Percentiles rank a stretch among this genome's conserved stretches.
Conservation (phyloP, 2,797 vertebrate species). For the Sebastes taczanowskii region DNA sequence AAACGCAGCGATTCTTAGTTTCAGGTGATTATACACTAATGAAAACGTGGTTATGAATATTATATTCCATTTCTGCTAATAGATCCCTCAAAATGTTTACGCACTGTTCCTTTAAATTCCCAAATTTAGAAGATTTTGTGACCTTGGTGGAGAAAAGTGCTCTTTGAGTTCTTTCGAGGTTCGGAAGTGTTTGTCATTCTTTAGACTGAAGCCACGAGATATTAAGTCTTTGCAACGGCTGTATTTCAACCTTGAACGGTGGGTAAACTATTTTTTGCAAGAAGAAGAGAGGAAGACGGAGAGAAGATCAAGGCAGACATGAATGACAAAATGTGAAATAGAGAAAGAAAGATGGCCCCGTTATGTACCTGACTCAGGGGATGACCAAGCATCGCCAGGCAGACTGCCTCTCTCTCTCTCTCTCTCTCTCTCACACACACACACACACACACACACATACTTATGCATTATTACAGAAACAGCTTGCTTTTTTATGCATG, state of each 20-base stretch:
- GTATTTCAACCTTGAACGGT: background rate
- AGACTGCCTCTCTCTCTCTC: background rate
- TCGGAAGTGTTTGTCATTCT: background rate
- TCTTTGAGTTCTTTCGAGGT: background rate
- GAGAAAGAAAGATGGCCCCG: background rate
- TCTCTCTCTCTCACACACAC: background rate
- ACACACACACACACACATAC: background rate
- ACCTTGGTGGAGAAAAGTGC: background rate
- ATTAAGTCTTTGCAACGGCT: background rate
- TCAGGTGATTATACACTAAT: too few species aligned
- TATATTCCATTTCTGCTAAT: too few species aligned
- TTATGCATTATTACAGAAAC: constrained; percentile 2
- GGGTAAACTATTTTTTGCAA: background rate
- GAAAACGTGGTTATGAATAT: too few species aligned
- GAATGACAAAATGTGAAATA: background rate
- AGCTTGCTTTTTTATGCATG: constrained; percentile 2
- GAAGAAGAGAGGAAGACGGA: background rate
- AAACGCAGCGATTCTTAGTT: accelerated
- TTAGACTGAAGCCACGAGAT: background rate
- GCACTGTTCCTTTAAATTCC: too few species aligned
- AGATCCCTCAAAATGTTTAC: too few species aligned
- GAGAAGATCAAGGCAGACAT: background rate
- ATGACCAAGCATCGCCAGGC: background rate
- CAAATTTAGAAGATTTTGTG: background rate
- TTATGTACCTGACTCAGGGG: constrained; percentile 1